Evolutionary conservation across 2,113 vertebrate species (phyloP).

Genomic region (Marcusenius ussheri): DNA sequence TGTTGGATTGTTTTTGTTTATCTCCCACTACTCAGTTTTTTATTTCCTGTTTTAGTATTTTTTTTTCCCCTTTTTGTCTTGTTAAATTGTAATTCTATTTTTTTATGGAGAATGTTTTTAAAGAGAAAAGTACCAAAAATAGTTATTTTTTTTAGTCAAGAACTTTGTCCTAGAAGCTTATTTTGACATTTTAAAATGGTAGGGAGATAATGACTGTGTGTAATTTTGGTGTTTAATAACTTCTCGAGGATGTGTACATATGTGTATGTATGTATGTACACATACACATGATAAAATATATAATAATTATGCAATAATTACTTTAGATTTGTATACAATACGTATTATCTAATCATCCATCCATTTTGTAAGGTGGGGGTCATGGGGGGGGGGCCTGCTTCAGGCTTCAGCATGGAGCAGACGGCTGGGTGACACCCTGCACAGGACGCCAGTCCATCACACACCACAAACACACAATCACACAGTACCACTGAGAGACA

Average conservation of each 20-base stretch:
- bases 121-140: slow-evolving; percentile 62
- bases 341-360: neutral
- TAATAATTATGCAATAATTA: slow-evolving; percentile 57
- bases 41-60: slow-evolving; percentile 45
- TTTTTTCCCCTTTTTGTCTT: slow-evolving; percentile 63
- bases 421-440: neutral
- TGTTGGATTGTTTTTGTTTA: slow-evolving; percentile 57
- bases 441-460: neutral
- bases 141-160: slow-evolving; percentile 50
- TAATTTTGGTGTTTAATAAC: slow-evolving; percentile 2
- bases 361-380: neutral
- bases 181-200: slow-evolving; percentile 53
- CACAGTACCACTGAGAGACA: neutral
- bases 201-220: neutral
- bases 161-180: slow-evolving; percentile 41
- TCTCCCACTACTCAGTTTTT: slow-evolving; percentile 45
- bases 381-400: neutral
- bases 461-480: neutral
- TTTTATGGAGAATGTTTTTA: slow-evolving; percentile 70
- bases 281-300: slow-evolving; percentile 23
- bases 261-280: slow-evolving; percentile 28
- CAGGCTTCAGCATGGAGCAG: neutral
- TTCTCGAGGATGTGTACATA: neutral
- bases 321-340: slow-evolving; percentile 52
- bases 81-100: slow-evolving; percentile 82